Percentiles rank a stretch among this genome's conserved stretches.
These are phyloP conservation scores for Platycercus adscitus DNA, from an alignment of 2,113 vertebrate genomes.

Conservation along the genomic window DNA sequence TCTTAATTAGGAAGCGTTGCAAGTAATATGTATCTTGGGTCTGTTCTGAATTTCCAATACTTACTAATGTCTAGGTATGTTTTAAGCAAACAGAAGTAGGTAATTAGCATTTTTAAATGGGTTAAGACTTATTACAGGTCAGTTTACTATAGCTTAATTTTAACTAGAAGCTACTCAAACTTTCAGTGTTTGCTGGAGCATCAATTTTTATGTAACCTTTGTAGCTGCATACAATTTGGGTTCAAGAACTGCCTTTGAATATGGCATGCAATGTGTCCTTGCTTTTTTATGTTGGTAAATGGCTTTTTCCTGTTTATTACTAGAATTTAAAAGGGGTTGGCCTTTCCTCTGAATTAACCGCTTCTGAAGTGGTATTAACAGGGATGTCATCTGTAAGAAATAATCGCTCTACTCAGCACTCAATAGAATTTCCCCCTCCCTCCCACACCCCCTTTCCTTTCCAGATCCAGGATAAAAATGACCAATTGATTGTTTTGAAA, in stretches of 20 bases:
- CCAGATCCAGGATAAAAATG: not conserved
- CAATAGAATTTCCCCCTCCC: not conserved
- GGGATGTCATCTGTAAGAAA: not conserved
- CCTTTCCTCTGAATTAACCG: not conserved
- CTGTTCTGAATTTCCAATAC: not conserved
- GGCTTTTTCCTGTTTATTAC: not conserved
- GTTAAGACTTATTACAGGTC: not conserved
- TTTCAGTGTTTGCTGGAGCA: not conserved
- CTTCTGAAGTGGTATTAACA: not conserved
- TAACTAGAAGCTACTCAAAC: not conserved
- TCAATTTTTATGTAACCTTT: not conserved
- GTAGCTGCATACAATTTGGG: not conserved
- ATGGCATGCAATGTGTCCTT: not conserved
- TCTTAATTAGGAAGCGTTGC: not conserved
- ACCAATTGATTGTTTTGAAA: not conserved
- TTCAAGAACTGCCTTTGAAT: not conserved
- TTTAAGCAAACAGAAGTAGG: not conserved
- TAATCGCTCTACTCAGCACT: not conserved
- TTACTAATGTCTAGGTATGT: not conserved
- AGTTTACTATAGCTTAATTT: not conserved
- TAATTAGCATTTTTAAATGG: not conserved
- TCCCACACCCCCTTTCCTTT: not conserved
- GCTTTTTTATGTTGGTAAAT: not conserved
- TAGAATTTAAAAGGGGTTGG: not conserved
- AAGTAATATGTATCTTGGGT: accelerated